Evolutionary conservation across 2,797 vertebrate species (phyloP), one percentile per base, ranked within the genome.

Genomic region (Typhlichthys eigenmanni): DNA sequence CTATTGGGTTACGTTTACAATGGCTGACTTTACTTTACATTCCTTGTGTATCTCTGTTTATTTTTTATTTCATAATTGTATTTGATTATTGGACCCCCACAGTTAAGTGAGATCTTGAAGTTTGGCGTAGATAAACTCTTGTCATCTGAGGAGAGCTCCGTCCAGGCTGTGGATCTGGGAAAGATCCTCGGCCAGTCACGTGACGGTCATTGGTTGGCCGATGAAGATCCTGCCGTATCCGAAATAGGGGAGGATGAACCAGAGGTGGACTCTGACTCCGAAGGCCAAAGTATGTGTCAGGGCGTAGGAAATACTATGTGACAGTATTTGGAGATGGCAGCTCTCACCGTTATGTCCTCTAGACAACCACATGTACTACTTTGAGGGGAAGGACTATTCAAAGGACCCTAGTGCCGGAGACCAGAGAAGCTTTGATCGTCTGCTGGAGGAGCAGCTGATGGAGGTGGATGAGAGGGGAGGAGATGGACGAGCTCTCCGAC

Each of bases 351-450:
- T 38, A 11, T 52, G 0, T 47, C 73, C 4, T 68, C 64, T 80
- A 91, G 72, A 84, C 92, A 94, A 89, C 83, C 95, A 96, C 73
- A 96, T 98, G 92, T 98, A 98, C n/a, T 86, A 90, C 76, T 98
- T 95, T 8, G 96, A 98, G 91, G 96, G 96, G 48, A 95, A 87
- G 83, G 96, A 98, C 84, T 98, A 98, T 82, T 98, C 95, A n/a
- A 95, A 93, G 72, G 91, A 94, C 52, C 91, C 93, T 34, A 96
- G 93, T 85, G 72, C 84, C 47, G 93, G 93, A 53, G 96, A 98
- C 85, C 88, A 90, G 83, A 89, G 76, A 64, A 88, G 87, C 47
- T 97, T 97, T 71, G 85, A 93, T 47, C 80, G 83, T 48, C 76
- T 96, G 75, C 53, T 95, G 83, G 88, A 93, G 73, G 90, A 95